Base-by-base conservation (phyloP, 2,888 invertebrate species). In the Trypoxylon attenuatum region DNA sequence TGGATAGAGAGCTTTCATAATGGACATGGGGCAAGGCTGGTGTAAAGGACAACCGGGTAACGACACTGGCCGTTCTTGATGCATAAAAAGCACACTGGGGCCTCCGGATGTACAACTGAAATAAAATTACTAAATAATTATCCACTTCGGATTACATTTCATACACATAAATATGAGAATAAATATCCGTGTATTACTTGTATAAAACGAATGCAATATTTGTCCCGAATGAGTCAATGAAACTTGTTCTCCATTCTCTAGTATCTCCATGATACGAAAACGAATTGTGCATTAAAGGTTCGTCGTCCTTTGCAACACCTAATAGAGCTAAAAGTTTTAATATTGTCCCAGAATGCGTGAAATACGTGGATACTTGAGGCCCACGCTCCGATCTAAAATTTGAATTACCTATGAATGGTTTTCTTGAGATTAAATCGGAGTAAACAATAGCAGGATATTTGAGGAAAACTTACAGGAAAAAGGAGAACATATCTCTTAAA, bases 341-440 rank as follows among this genome's bases (percentile, higher is more conserved):
- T 41, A 96, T 81, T 0, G 95, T 92, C 2, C 96, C 96, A 0
- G 95, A 95, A 87, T 96, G 96, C 0, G 94, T 91, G 82, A 96
- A 96, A 78, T 94, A 92, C 70, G 93, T 91, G 22, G 91, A 90
- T 22, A 91, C 90, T 69, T 88, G 88, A n/a, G 88, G 79, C 1
- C 84, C 83, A 13, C 77, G 53, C 1, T 69, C 22, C 8, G 71
- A 71, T 29, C 85, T 69, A 22, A 5, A 39, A 59, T 22, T 38
- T 13, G 29, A 4, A 23, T 33, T 33, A 10, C 13, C 2, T 33
- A 15, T 25, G 19, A n/a, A 22, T 3, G 13, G 1, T 15, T 47
- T 18, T 13, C 18, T 43, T 47, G 8, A 16, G 19, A 25, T 33
- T 5, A 6, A 38, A 10, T 0, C 42, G 33, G 42, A 25, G 45